phyloP scores from a whole-genome alignment of 2,113 vertebrate genomes.

The Entomyzon cyanotis region DNA sequence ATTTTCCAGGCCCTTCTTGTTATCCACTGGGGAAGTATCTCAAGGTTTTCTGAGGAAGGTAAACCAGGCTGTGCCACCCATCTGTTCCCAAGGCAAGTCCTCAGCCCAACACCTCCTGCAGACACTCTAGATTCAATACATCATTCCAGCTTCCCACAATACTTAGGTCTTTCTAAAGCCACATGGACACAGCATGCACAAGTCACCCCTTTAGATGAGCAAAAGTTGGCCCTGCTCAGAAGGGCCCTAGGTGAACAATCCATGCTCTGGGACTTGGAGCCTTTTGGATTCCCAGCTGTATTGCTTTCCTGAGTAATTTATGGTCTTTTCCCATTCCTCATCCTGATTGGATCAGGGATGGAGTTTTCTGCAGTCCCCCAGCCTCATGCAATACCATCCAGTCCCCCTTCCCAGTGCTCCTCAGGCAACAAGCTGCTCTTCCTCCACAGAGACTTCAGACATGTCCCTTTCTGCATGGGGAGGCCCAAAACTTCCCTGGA shows the following conservation, averaged over 20 bases:
- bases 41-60: neutral
- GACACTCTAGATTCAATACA: neutral
- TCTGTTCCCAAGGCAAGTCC: neutral
- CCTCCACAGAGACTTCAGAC: neutral
- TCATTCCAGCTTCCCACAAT: neutral
- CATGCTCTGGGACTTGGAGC: neutral
- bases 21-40: neutral
- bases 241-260: neutral
- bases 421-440: neutral
- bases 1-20: neutral
- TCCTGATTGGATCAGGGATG: neutral
- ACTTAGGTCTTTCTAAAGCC: rapidly evolving
- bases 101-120: neutral
- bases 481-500: neutral
- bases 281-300: neutral
- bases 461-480: neutral
- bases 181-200: rapidly evolving
- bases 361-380: neutral
- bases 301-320: neutral
- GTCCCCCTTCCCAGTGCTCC: neutral
- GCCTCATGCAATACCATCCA: neutral
- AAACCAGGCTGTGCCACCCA: neutral
- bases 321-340: neutral
- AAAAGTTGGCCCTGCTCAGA: neutral
- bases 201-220: neutral